Conservation (phyloP, 2,797 vertebrate genomes). For the Parotocinclus haroldoi region DNA sequence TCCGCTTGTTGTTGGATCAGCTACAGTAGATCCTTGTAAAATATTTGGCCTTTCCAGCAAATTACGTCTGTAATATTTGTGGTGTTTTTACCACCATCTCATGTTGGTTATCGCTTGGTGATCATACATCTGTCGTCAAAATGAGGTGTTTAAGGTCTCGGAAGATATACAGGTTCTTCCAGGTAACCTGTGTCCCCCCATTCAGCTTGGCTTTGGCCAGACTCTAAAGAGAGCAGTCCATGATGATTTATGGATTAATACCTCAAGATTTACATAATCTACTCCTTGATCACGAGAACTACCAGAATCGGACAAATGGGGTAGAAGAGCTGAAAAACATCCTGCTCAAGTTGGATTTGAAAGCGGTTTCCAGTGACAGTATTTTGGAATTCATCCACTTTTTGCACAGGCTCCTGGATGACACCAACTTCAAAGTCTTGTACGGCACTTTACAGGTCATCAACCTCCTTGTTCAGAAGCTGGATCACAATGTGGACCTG, state of each 20-base stretch:
- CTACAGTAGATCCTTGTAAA: too few relatives aligned
- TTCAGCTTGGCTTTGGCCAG: constrained; percentile 58
- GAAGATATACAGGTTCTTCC: neutral
- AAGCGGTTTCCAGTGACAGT: constrained; percentile 59
- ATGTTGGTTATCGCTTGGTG: too few relatives aligned
- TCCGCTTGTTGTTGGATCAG: too few relatives aligned
- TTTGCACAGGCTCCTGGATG: constrained; percentile 74
- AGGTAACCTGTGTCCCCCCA: constrained; percentile 32
- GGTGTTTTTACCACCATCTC: too few relatives aligned
- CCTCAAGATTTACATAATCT: constrained; percentile 79
- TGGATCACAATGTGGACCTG: constrained; percentile 65
- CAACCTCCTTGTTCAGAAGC: constrained; percentile 75
- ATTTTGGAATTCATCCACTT: constrained; percentile 79
- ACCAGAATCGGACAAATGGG: constrained; percentile 79
- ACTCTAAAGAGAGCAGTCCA: constrained; percentile 46
- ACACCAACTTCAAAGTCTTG: constrained; percentile 84
- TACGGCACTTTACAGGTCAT: constrained; percentile 80
- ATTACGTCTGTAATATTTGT: too few relatives aligned
- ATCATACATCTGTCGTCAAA: neutral
- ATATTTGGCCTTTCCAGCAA: neutral
- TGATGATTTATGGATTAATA: constrained; percentile 82
- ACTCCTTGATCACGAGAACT: constrained; percentile 83
- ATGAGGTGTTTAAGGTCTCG: neutral
- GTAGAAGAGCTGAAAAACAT: constrained; percentile 81
- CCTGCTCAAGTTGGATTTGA: constrained; percentile 66